These are phyloP conservation scores for Luscinia megarhynchos DNA, from an alignment of 2,797 vertebrate species.

Conservation along the genomic window DNA sequence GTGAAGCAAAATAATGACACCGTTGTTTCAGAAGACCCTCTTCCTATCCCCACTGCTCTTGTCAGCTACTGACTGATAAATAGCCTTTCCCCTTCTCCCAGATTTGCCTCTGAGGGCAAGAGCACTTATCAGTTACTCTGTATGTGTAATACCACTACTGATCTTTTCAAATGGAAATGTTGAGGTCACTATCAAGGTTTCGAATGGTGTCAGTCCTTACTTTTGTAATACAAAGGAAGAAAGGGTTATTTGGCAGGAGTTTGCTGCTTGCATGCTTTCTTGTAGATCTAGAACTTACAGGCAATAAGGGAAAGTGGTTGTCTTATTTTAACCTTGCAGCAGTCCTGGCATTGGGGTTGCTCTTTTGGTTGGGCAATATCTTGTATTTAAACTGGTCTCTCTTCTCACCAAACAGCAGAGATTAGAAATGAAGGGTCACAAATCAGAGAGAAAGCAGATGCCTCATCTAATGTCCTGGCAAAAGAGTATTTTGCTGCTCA, in stretches of 20 bases:
- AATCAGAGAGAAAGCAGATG: not conserved
- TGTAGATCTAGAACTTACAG: not conserved
- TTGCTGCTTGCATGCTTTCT: not conserved
- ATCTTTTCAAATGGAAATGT: not conserved
- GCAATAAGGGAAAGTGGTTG: not conserved
- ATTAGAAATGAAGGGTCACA: not conserved
- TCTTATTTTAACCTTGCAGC: not conserved
- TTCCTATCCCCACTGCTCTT: not conserved
- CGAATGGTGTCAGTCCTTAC: fast-evolving
- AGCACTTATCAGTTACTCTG: not conserved
- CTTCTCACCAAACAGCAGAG: not conserved
- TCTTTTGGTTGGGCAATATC: not conserved
- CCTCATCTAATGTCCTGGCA: not conserved
- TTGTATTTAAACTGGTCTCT: not conserved
- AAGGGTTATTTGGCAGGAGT: not conserved
- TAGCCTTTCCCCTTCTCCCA: not conserved
- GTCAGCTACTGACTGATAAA: not conserved
- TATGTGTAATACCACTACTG: not conserved
- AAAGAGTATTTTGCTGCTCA: not conserved
- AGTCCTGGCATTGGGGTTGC: not conserved
- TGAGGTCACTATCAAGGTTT: not conserved
- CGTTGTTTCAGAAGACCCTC: not conserved
- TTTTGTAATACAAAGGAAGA: not conserved
- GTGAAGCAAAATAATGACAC: not conserved
- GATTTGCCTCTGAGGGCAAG: not conserved